phyloP scores from a whole-genome alignment of 2,888 invertebrate species.

The Carterocephalus palaemon region DNA sequence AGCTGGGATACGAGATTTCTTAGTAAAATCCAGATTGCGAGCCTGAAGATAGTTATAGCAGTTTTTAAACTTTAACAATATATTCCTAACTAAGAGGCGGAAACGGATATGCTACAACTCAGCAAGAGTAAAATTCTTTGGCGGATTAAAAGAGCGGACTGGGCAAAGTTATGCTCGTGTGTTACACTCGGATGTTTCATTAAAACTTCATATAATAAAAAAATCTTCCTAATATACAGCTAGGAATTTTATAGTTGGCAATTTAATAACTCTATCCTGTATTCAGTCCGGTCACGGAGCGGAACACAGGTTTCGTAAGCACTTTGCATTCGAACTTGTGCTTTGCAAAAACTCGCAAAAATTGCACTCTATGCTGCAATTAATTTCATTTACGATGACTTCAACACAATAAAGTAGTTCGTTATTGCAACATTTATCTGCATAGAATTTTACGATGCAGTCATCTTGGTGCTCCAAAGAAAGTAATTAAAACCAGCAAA shows the following conservation, averaged over 20 bases:
- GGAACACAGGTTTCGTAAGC: constrained; percentile 15
- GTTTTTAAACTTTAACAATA: constrained; percentile 22
- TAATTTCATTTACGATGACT: constrained; percentile 9
- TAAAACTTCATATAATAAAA: constrained; percentile 46
- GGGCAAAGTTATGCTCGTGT: constrained; percentile 18
- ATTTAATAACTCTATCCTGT: constrained; percentile 57
- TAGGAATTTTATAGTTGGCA: constrained; percentile 53
- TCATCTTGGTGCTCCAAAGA: too few relatives aligned
- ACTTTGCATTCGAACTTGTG: constrained; percentile 16
- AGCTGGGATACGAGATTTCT: constrained; percentile 4
- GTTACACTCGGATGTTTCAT: constrained; percentile 35
- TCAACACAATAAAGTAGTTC: too few relatives aligned
- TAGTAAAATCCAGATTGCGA: neutral
- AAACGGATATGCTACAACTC: constrained; percentile 15
- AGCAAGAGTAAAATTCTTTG: constrained; percentile 22
- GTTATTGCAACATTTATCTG: too few relatives aligned
- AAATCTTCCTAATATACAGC: constrained; percentile 47
- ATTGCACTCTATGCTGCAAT: constrained; percentile 3
- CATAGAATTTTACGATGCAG: too few relatives aligned
- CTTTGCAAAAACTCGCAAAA: constrained; percentile 14
- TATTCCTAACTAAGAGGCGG: constrained; percentile 20
- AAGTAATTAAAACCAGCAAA: too few relatives aligned
- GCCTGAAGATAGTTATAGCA: constrained; percentile 5
- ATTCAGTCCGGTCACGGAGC: constrained; percentile 37
- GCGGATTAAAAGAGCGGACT: constrained; percentile 23